Percentiles rank a stretch among this genome's conserved stretches.
phyloP scores from a whole-genome alignment of 2,888 invertebrate species.

The Thumatha senex region DNA sequence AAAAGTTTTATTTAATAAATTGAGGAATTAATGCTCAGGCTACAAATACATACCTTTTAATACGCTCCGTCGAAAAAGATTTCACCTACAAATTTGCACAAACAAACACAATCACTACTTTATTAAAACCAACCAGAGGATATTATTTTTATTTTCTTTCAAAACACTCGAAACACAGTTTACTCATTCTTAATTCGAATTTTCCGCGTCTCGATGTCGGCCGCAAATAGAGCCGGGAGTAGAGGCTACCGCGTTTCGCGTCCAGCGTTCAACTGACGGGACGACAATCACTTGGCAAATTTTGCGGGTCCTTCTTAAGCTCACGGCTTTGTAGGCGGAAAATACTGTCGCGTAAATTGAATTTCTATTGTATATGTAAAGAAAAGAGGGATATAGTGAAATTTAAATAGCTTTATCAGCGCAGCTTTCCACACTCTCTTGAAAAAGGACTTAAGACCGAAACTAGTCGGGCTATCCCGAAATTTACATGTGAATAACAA shows the following conservation, averaged over 20 bases:
- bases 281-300: constrained; percentile 15
- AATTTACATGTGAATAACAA: too few relatives aligned
- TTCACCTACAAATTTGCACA: neutral
- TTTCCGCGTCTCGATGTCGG: constrained; percentile 39
- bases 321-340: constrained; percentile 6
- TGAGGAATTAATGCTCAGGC: too few relatives aligned
- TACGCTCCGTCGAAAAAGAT: constrained; percentile 12
- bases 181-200: constrained; percentile 40
- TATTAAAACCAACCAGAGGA: constrained; percentile 14
- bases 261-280: constrained; percentile 44
- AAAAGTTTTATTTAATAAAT: too few relatives aligned
- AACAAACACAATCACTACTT: constrained; percentile 31
- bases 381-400: neutral
- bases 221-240: constrained; percentile 32
- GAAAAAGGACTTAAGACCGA: too few relatives aligned
- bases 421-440: too few relatives aligned
- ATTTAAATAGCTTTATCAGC: too few relatives aligned
- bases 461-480: too few relatives aligned
- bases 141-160: constrained; percentile 12
- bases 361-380: neutral
- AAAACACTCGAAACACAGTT: constrained; percentile 28
- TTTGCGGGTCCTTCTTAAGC: constrained; percentile 24
- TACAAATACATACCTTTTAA: constrained; percentile 21
- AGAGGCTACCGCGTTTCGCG: constrained; percentile 46
- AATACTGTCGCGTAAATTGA: constrained; percentile 4